Conservation (phyloP, 23 tunicate genomes). For the Aplidium turbinatum region DNA sequence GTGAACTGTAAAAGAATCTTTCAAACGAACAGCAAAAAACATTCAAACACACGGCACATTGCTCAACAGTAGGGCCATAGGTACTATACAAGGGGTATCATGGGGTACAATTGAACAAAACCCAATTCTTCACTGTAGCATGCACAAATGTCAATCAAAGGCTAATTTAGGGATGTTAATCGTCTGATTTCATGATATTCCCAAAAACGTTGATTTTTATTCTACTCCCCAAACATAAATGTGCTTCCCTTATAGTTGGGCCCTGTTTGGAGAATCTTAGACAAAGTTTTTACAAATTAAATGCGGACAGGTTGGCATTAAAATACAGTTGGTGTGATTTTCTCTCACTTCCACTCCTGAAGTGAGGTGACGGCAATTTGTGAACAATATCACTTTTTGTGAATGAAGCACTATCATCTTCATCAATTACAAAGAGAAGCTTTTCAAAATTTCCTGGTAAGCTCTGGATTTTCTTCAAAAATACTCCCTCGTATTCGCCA, state of each 20-base stretch:
- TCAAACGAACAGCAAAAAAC: too few species aligned
- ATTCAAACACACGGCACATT: too few species aligned
- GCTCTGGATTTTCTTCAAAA: slow-evolving; percentile 9
- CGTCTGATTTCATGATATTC: too few species aligned
- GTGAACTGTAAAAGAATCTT: too few species aligned
- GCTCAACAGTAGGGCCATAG: too few species aligned
- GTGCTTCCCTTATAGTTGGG: neutral
- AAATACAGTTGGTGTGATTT: too few species aligned
- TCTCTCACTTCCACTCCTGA: neutral
- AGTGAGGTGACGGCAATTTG: neutral
- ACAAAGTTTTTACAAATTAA: slow-evolving; percentile 4
- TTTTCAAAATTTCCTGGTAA: slow-evolving; percentile 8
- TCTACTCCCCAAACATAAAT: neutral
- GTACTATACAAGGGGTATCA: too few species aligned
- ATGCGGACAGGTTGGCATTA: neutral
- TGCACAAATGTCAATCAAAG: too few species aligned
- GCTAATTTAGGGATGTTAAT: too few species aligned
- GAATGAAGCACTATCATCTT: slow-evolving; percentile 3
- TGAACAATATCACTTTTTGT: slow-evolving; percentile 8
- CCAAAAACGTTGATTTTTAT: neutral
- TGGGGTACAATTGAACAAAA: too few species aligned
- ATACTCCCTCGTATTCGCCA: slow-evolving; percentile 2
- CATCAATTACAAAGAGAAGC: slow-evolving; percentile 12
- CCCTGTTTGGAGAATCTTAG: neutral
- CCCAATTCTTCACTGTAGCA: too few species aligned